Evolutionary conservation across 1,140 invertebrate species (phyloP).

Genomic region (Halesus radiatus): DNA sequence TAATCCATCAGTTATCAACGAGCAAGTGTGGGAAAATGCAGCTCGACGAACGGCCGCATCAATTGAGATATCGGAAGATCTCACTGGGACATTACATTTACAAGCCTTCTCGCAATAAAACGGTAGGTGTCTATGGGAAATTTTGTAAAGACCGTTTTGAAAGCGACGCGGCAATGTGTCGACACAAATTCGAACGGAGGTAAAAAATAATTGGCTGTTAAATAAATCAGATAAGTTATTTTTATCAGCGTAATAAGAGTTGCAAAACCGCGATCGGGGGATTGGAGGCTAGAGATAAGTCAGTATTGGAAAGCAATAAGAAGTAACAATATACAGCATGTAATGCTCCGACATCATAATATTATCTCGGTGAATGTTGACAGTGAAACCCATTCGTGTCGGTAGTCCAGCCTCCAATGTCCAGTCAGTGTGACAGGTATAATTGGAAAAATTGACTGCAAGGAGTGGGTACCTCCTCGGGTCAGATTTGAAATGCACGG

Average conservation of each 20-base stretch:
- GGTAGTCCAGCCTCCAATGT: neutral
- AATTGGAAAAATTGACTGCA: too few species aligned
- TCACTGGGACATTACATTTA: constrained; percentile 1
- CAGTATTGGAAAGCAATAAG: neutral
- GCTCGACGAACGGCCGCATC: neutral
- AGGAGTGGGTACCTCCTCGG: too few species aligned
- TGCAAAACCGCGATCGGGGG: neutral
- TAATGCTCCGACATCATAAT: neutral
- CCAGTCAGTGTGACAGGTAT: neutral
- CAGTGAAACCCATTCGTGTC: neutral
- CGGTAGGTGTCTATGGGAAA: neutral
- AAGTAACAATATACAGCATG: neutral
- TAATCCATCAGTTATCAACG: neutral
- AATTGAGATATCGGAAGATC: constrained; percentile 7
- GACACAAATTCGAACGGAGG: neutral
- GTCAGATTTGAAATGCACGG: too few species aligned
- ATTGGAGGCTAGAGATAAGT: neutral
- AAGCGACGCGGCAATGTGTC: neutral
- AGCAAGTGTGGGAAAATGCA: constrained; percentile 17
- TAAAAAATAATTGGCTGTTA: constrained; percentile 34
- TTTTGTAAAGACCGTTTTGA: neutral
- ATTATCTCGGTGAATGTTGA: neutral
- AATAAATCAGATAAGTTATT: constrained; percentile 26
- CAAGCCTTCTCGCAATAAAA: neutral
- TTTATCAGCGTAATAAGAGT: neutral